Percentiles rank a stretch among this genome's conserved stretches.
phyloP scores from a whole-genome alignment of 2,888 invertebrate species.

The Sesia bembeciformis region DNA sequence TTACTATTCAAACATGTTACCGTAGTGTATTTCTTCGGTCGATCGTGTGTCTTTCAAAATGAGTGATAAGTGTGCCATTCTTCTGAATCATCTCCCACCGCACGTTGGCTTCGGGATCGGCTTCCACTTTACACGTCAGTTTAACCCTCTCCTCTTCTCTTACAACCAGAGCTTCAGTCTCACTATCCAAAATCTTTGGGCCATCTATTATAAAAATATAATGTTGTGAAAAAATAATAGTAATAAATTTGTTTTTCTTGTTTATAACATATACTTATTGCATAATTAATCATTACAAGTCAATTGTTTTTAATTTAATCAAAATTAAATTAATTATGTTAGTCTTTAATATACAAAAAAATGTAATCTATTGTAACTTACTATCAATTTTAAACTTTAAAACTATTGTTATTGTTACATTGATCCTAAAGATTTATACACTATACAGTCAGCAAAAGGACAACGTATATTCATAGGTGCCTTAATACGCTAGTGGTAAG shows the following conservation, averaged over 20 bases:
- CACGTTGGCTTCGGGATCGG: constrained; percentile 36
- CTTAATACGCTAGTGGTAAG: too few species aligned
- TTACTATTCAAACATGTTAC: constrained; percentile 15
- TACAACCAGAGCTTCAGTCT: constrained; percentile 17
- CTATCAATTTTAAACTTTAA: too few species aligned
- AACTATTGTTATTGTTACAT: too few species aligned
- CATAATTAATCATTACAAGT: not conserved
- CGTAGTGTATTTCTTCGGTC: constrained; percentile 31
- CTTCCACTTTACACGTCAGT: constrained; percentile 41
- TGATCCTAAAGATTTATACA: too few species aligned
- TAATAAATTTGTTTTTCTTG: not conserved
- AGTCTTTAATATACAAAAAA: too few species aligned
- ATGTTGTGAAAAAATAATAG: not conserved
- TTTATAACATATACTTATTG: not conserved
- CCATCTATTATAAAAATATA: constrained; percentile 25
- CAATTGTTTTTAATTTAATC: not conserved
- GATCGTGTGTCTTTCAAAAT: constrained; percentile 21
- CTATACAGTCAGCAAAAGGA: too few species aligned
- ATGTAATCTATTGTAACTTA: too few species aligned
- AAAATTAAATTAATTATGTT: too few species aligned
- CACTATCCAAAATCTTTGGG: constrained; percentile 32
- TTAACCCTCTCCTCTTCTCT: constrained; percentile 29
- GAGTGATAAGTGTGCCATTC: constrained; percentile 19
- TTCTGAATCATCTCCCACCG: constrained; percentile 42
- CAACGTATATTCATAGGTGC: too few species aligned